Conservation (phyloP, 2,888 invertebrate species). For the Lycaena phlaeas region DNA sequence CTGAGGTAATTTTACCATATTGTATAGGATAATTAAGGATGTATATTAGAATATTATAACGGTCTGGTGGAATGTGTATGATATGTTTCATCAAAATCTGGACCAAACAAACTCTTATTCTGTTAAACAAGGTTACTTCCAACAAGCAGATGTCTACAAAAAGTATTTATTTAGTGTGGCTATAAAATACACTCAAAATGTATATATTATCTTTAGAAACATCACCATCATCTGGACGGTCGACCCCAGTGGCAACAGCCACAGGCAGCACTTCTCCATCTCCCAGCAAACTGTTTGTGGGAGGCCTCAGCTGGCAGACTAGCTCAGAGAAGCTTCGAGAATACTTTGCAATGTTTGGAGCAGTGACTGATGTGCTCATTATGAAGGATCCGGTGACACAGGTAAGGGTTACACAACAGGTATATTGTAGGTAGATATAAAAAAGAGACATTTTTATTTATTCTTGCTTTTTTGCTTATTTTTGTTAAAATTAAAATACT, state of each 20-base stretch:
- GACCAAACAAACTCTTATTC: no score
- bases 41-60: no score
- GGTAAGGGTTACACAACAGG: conserved; percentile 71
- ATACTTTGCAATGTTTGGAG: conserved; percentile 93
- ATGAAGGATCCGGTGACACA: conserved; percentile 96
- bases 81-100: no score
- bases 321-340: conserved; percentile 93
- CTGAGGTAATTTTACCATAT: no score
- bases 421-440: background rate
- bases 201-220: conserved; percentile 41
- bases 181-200: no score
- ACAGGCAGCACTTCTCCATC: conserved; percentile 66
- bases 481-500: no score
- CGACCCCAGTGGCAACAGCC: conserved; percentile 74
- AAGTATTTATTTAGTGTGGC: no score
- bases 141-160: no score
- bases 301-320: conserved; percentile 94
- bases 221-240: conserved; percentile 79
- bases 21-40: no score
- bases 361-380: conserved; percentile 91
- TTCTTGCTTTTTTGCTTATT: no score
- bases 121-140: no score
- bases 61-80: no score
- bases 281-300: conserved; percentile 90
- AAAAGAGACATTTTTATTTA: background rate